Base-by-base conservation (phyloP, 2,113 vertebrate genomes). In the Notiomystis cincta region DNA sequence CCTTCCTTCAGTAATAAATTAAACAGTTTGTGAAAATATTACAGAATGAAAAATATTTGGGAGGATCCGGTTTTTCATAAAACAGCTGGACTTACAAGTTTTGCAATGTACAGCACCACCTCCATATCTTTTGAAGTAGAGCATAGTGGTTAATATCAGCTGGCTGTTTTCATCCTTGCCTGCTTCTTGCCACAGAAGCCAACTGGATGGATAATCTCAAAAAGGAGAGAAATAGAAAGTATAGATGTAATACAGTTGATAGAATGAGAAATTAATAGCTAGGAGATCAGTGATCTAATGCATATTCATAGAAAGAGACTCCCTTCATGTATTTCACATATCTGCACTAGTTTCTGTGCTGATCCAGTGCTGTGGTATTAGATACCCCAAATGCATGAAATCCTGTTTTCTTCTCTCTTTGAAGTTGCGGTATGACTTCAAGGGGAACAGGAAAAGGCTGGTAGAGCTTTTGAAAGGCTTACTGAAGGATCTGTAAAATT, bases 1-100 rank as follows among this genome's bases (percentile, higher is more conserved):
- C 92, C 61, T 92, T 93, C 88, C 50, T 57, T 80, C 27, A 80
- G 71, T 45, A 86, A 96, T 85, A 94, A 96, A 87, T 89, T 64
- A 85, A 89, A 71, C 4, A 44, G 31, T 50, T 82, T 77, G 56
- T 88, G 54, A 86, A 93, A 93, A 90, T 90, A 86, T 90, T 90
- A 66, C 79, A 35, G 50, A 88, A 54, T 54, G 72, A 87, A 87
- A 89, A 94, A 89, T 89, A 87, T 93, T 88, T 97, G 62, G 25
- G 75, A 93, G 37, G 67, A 57, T 94, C 45, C 90, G 37, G 0
- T 56, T 93, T 91, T 94, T 90, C 66, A 35, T 56, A 54, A 48
- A 77, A 61, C 92, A 86, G 50, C 58, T 93, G 67, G 58, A 48
- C n/a, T 22, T 72, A 60, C 25, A 69, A 77, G 21, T 83, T 93